Conservation (phyloP, 2,888 invertebrate genomes). For the Eulithis testata region DNA sequence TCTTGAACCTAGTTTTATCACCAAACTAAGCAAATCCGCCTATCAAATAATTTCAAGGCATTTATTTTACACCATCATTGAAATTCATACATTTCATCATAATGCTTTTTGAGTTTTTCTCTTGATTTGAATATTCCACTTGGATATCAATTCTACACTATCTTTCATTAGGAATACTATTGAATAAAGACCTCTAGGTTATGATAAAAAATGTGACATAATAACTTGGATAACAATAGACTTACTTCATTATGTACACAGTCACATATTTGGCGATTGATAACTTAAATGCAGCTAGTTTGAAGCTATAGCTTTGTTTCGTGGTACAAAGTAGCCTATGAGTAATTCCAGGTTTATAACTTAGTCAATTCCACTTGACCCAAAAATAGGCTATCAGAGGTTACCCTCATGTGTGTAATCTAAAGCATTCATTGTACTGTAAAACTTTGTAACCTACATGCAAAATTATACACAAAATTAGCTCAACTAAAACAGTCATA, state of each 20-base stretch:
- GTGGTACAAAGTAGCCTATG: no score
- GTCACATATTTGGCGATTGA: no score
- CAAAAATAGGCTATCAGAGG: slow-evolving; percentile 29
- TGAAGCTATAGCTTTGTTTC: no score
- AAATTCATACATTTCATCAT: not conserved
- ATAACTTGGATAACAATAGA: no score
- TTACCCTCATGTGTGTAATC: slow-evolving; percentile 15
- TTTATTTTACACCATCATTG: not conserved
- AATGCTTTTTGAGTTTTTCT: not conserved
- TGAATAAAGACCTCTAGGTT: no score
- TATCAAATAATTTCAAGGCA: not conserved
- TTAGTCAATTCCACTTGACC: slow-evolving; percentile 23
- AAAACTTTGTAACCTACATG: slow-evolving; percentile 25
- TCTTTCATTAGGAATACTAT: no score
- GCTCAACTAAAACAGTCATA: slow-evolving; percentile 8
- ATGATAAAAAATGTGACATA: no score
- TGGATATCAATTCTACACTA: not conserved
- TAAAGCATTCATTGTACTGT: slow-evolving; percentile 19
- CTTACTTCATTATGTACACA: no score
- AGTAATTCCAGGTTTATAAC: not conserved
- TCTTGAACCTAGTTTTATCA: slow-evolving; percentile 16
- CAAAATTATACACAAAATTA: slow-evolving; percentile 17
- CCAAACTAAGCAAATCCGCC: not conserved
- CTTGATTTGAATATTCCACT: slow-evolving; percentile 10
- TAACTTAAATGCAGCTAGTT: no score